Base-by-base conservation (phyloP, 1,140 invertebrate species). In the Trypoxylus dichotomus region DNA sequence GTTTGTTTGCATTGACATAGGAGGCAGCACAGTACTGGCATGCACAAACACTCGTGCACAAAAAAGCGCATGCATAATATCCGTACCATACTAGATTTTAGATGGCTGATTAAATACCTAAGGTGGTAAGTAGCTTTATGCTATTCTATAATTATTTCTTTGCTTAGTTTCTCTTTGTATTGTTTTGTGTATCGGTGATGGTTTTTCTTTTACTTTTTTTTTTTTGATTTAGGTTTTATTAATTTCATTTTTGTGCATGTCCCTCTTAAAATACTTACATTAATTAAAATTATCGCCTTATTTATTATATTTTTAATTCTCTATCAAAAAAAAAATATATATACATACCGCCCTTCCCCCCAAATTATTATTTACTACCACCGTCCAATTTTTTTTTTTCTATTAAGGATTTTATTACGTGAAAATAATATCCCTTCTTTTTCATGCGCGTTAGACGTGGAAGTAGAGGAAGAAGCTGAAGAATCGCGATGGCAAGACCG, bases 401-500 rank as follows among this genome's bases (percentile, higher is more conserved):
- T 76, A 32, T 42, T 19, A 15, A 75, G n/a, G 32, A 5, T 29
- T 42, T 47, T 75, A 15, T 43, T 41, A 58, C 47, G 47, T 13
- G 47, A 42, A 6, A 75, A 24, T 19, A 37, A 37, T 37, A 37
- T 37, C 10, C 10, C 32, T 42, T 41, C 37, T 42, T 42, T 47
- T 42, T 75, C 11, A 15, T 75, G 3, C 13, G 6, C 19, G 21
- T 79, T 82, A 77, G 86, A 91, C 79, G 83, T 81, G 21, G 84
- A 91, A 81, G 90, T 90, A 24, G 90, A 91, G 80, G 88, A 88
- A 83, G 90, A 90, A 80, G 87, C 84, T 58, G 89, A 90, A 83
- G 87, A 93, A 84, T 89, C 90, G 77, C 91, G 95, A 83, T 95
- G 94, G 94, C 94, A 95, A 86, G 93, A 94, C 83, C 92, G 94